Percentiles rank a stretch among this genome's conserved stretches.
Conservation (phyloP, 2,888 invertebrate species). For the Ellobium chinense region DNA sequence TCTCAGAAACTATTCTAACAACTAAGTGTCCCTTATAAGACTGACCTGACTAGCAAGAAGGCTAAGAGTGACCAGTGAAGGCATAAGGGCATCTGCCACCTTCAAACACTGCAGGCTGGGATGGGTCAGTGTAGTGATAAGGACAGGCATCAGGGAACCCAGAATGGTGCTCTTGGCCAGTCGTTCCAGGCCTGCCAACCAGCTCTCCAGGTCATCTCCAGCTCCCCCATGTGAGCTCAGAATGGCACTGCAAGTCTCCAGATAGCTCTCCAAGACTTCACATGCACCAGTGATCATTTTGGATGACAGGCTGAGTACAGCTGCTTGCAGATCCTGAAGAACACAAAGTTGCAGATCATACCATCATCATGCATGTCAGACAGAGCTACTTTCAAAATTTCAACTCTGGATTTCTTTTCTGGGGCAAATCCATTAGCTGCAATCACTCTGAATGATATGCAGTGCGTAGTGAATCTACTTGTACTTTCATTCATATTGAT, state of each 20-base stretch:
- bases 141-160: conserved; percentile 75
- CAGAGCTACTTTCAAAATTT: no score
- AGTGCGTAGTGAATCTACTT: no score
- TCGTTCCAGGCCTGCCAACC: conserved; percentile 73
- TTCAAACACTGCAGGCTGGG: conserved; percentile 69
- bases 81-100: conserved; percentile 74
- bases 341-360: conserved; percentile 27
- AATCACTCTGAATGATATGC: no score
- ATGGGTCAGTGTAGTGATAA: conserved; percentile 76
- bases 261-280: conserved; percentile 74
- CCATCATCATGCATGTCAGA: no score
- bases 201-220: conserved; percentile 66
- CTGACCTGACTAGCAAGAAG: conserved; percentile 76
- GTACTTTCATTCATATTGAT: no score
- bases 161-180: conserved; percentile 76
- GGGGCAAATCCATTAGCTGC: no score
- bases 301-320: conserved; percentile 65
- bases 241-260: conserved; percentile 70
- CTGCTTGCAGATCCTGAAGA: conserved; percentile 64
- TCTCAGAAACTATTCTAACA: no score
- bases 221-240: conserved; percentile 55
- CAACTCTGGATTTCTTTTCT: no score
- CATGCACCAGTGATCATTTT: conserved; percentile 71
- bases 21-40: background rate
- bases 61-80: conserved; percentile 74